phyloP scores from a whole-genome alignment of 2,888 invertebrate genomes.

The Hartigia nigra region DNA sequence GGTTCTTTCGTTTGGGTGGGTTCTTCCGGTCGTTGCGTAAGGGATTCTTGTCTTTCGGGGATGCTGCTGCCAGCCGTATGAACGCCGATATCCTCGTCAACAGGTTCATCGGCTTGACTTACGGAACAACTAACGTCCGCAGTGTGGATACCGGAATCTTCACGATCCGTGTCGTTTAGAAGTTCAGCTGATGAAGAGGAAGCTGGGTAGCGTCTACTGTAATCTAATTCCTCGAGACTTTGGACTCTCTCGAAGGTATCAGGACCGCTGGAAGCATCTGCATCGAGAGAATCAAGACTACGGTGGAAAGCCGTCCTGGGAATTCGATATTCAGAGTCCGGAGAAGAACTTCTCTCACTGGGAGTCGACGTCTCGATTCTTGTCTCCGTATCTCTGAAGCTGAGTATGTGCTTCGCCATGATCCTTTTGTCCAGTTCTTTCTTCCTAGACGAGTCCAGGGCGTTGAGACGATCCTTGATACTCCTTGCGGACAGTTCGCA shows the following conservation, averaged over 20 bases:
- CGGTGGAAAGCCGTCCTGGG: constrained; percentile 68
- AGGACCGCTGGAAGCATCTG: constrained; percentile 67
- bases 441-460: constrained; percentile 69
- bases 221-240: constrained; percentile 73
- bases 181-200: constrained; percentile 72
- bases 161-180: constrained; percentile 76
- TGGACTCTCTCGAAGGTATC: constrained; percentile 74
- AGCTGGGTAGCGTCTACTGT: constrained; percentile 67
- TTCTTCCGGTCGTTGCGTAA: constrained; percentile 12
- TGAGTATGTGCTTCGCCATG: constrained; percentile 50
- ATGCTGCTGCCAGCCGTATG: constrained; percentile 8
- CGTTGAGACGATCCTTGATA: constrained; percentile 68
- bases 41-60: constrained; percentile 26
- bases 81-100: constrained; percentile 65
- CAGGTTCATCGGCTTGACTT: constrained; percentile 79
- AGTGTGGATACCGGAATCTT: constrained; percentile 84
- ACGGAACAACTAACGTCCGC: constrained; percentile 82
- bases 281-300: constrained; percentile 75
- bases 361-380: constrained; percentile 53
- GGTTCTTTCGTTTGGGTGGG: background rate
- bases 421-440: constrained; percentile 40
- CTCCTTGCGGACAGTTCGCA: constrained; percentile 43
- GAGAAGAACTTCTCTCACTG: constrained; percentile 61
- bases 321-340: constrained; percentile 59
- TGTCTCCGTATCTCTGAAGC: constrained; percentile 47